Conservation (phyloP, 2,797 vertebrate species). For the Lepilemur ruficaudatus region DNA sequence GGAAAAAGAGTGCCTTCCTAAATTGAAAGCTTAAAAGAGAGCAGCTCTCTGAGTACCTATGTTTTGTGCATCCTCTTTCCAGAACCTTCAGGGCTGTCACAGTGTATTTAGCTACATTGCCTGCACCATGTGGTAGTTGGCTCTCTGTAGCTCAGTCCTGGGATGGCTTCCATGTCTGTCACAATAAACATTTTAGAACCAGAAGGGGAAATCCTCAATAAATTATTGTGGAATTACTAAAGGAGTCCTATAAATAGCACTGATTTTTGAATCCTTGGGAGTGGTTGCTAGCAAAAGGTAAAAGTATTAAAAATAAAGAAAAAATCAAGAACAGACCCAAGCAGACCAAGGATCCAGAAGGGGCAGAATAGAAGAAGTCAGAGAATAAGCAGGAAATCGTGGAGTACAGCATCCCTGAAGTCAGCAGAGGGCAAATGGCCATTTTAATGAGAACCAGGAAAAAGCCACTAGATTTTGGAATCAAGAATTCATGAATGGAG, state of each 20-base stretch:
- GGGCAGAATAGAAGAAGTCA: background rate
- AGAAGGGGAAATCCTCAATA: background rate
- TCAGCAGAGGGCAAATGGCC: background rate
- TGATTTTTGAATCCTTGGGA: background rate
- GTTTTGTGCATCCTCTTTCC: background rate
- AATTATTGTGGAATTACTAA: background rate
- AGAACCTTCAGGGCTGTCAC: background rate
- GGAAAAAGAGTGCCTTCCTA: background rate
- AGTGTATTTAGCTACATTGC: background rate
- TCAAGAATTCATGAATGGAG: background rate
- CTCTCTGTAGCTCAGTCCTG: background rate
- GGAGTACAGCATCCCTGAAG: background rate
- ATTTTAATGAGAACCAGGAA: background rate
- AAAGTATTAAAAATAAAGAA: background rate
- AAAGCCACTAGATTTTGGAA: background rate
- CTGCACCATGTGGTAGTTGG: background rate
- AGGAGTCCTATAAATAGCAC: background rate
- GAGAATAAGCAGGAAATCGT: background rate
- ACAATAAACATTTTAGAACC: background rate
- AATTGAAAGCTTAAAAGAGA: background rate
- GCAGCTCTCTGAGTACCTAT: background rate
- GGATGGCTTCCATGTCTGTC: background rate
- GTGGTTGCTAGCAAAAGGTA: background rate
- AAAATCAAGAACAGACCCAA: background rate
- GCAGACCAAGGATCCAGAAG: background rate